These are phyloP conservation scores for Trichogramma dendrolimi DNA, from an alignment of 2,888 invertebrate species.

Conservation along the genomic window DNA sequence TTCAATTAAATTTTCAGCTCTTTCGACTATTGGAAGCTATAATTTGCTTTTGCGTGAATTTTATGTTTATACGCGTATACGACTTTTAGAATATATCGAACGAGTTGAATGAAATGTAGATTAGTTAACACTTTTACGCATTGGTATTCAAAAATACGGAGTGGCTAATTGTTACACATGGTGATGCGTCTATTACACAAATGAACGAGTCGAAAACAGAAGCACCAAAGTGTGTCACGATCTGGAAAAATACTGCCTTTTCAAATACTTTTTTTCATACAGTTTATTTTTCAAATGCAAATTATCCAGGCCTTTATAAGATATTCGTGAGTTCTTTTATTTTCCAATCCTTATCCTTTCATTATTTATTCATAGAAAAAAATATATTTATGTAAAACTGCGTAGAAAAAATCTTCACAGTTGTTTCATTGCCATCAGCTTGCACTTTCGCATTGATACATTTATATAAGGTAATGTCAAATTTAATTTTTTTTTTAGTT, in stretches of 20 bases:
- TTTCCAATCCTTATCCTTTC: neutral
- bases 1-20: constrained; percentile 18
- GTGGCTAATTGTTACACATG: constrained; percentile 19
- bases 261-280: no score
- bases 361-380: neutral
- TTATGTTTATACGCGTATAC: neutral
- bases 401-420: no score
- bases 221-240: constrained; percentile 8
- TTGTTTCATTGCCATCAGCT: no score
- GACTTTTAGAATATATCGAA: constrained; percentile 8
- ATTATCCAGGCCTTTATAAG: no score
- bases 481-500: no score
- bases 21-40: constrained; percentile 9
- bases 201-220: constrained; percentile 23
- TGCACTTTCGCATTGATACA: no score
- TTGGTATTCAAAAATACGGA: constrained; percentile 9
- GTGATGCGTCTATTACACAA: constrained; percentile 17
- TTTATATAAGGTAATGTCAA: no score
- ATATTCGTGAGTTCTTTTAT: no score
- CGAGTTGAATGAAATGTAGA: constrained; percentile 14
- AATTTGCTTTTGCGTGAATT: constrained; percentile 2
- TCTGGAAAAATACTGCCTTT: no score
- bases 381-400: neutral
- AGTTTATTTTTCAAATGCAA: no score
- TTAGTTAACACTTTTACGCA: constrained; percentile 11